Evolutionary conservation across 2,888 invertebrate genomes (phyloP).

Genomic region (Disparrhopalites patrizii): DNA sequence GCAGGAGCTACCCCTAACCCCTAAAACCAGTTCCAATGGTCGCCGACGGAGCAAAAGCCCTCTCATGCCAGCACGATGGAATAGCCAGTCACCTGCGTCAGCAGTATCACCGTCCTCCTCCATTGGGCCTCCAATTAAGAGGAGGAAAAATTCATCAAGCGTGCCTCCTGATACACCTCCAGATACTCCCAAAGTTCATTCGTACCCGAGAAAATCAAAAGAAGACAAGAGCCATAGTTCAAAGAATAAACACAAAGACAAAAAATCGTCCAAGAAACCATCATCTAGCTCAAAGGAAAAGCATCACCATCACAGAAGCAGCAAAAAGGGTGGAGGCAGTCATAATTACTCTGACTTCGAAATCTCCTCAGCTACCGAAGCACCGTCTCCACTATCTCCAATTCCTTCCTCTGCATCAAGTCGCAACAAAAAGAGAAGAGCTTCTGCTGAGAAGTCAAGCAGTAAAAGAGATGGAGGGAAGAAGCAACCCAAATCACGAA

Average conservation of each 20-base stretch:
- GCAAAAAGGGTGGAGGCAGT: background rate
- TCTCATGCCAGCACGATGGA: background rate
- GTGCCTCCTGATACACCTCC: slow-evolving; percentile 30
- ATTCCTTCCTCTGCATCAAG: background rate
- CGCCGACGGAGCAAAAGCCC: background rate
- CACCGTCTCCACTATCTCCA: slow-evolving; percentile 14
- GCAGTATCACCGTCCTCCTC: background rate
- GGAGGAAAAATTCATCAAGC: slow-evolving; percentile 25
- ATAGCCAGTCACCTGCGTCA: slow-evolving; percentile 20
- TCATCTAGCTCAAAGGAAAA: background rate
- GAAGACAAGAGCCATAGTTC: slow-evolving; percentile 24
- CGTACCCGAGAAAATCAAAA: background rate
- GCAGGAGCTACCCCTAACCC: background rate
- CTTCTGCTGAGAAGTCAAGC: slow-evolving; percentile 11
- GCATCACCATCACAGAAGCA: background rate
- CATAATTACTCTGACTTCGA: slow-evolving; percentile 13
- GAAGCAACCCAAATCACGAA: background rate
- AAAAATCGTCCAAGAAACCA: slow-evolving; percentile 13
- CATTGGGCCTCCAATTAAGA: slow-evolving; percentile 22
- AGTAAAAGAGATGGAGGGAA: background rate
- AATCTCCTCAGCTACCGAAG: slow-evolving; percentile 23
- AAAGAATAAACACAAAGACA: slow-evolving; percentile 21
- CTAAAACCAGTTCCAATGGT: background rate
- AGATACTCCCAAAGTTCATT: background rate
- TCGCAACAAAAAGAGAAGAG: background rate